A percentile compares a stretch with the other conserved stretches of the same genome.
phyloP scores from a whole-genome alignment of 2,888 invertebrate species.

The Agrypnus murinus region DNA sequence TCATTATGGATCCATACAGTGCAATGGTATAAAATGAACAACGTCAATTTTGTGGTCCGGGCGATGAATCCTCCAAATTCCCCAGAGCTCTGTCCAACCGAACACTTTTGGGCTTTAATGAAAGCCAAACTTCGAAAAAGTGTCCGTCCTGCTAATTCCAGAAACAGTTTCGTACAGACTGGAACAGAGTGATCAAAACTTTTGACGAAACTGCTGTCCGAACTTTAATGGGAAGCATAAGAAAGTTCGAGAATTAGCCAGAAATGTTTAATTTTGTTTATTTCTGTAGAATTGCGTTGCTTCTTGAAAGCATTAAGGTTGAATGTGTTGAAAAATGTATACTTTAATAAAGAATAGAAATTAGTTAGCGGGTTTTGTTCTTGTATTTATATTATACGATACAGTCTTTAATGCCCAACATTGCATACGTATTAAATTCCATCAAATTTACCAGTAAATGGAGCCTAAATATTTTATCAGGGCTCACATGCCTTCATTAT shows the following conservation, averaged over 20 bases:
- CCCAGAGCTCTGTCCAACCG: neutral
- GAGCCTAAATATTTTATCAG: no score
- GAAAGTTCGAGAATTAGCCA: neutral
- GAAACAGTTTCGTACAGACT: slow-evolving; percentile 1
- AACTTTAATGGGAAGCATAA: neutral
- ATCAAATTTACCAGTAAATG: no score
- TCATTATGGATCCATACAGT: neutral
- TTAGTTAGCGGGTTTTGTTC: no score
- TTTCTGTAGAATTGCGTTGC: neutral
- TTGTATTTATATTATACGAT: no score
- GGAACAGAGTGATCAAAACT: neutral
- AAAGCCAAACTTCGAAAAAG: neutral
- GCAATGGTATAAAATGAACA: neutral
- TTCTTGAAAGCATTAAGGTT: neutral
- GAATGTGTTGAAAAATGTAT: no score
- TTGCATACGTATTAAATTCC: no score
- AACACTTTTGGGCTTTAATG: no score
- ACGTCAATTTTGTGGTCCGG: neutral
- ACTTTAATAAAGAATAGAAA: no score
- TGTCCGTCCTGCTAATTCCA: neutral
- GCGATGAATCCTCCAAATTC: neutral
- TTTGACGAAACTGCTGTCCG: neutral
- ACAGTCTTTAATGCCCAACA: no score
- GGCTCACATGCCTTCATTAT: no score
- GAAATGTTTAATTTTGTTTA: no score